Evolutionary conservation across 2,113 vertebrate species (phyloP).

Genomic region (Osmerus eperlanus): DNA sequence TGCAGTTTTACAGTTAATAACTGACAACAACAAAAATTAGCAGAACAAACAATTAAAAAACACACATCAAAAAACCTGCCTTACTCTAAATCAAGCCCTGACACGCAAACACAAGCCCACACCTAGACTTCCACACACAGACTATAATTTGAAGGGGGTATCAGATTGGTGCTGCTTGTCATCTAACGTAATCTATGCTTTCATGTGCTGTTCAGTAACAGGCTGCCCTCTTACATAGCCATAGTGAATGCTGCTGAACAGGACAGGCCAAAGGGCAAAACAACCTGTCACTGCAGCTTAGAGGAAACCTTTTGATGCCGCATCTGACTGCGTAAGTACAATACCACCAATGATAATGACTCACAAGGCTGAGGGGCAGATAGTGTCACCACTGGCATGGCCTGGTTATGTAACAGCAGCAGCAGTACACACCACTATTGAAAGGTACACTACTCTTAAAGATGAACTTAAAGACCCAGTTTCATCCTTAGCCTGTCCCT

Average conservation of each 20-base stretch:
- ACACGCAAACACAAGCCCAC: background rate
- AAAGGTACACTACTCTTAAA: too few relatives aligned
- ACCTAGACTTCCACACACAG: background rate
- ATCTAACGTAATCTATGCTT: background rate
- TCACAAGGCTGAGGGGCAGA: background rate
- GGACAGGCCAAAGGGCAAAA: slow-evolving; percentile 13
- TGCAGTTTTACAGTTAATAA: background rate
- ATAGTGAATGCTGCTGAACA: background rate
- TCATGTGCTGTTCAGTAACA: background rate
- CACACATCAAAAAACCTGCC: too few relatives aligned
- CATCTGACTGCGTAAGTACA: slow-evolving; percentile 5
- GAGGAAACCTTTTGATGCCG: slow-evolving; percentile 17
- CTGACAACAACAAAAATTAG: background rate
- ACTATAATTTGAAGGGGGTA: background rate
- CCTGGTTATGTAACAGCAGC: slow-evolving; percentile 12
- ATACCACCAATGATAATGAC: slow-evolving; percentile 8
- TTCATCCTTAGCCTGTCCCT: too few relatives aligned
- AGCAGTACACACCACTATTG: too few relatives aligned
- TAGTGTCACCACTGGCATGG: background rate
- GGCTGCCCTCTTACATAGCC: background rate
- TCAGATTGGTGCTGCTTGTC: background rate
- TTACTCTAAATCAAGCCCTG: too few relatives aligned
- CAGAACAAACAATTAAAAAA: too few relatives aligned
- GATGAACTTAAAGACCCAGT: too few relatives aligned
- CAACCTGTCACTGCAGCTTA: slow-evolving; percentile 14